Evolutionary conservation across 2,113 vertebrate genomes (phyloP).

Genomic region (Pheucticus melanocephalus): DNA sequence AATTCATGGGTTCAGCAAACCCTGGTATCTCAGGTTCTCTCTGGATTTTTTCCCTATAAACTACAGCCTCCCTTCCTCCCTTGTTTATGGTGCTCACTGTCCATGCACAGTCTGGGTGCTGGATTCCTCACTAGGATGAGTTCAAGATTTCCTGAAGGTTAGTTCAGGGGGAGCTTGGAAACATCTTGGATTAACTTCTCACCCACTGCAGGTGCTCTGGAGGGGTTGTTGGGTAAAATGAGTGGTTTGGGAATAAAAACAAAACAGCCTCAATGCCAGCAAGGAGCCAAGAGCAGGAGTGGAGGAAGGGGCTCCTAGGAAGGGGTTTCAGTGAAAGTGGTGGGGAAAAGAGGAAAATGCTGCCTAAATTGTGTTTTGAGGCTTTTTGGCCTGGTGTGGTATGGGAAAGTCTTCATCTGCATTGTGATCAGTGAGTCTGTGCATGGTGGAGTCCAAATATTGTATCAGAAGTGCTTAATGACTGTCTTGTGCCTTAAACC

Average conservation of each 20-base stretch:
- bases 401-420: neutral
- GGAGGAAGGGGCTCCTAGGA: neutral
- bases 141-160: neutral
- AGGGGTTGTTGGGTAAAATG: neutral
- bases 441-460: rapidly evolving
- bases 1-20: neutral
- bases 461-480: neutral
- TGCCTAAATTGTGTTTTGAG: neutral
- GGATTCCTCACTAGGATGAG: neutral
- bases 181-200: neutral
- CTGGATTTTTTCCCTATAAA: rapidly evolving
- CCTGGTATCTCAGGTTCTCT: neutral
- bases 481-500: neutral
- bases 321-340: neutral
- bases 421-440: neutral
- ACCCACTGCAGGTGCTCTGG: neutral
- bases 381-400: neutral
- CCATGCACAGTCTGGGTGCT: rapidly evolving
- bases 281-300: neutral
- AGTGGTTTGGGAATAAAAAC: neutral
- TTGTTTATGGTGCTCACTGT: rapidly evolving
- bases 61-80: neutral
- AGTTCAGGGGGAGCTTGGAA: neutral
- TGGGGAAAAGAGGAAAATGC: neutral
- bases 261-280: neutral